Percentiles rank a stretch among this genome's conserved stretches.
These are phyloP conservation scores for Diachasma alloeum DNA, from an alignment of 1,140 invertebrate genomes.

Conservation along the genomic window DNA sequence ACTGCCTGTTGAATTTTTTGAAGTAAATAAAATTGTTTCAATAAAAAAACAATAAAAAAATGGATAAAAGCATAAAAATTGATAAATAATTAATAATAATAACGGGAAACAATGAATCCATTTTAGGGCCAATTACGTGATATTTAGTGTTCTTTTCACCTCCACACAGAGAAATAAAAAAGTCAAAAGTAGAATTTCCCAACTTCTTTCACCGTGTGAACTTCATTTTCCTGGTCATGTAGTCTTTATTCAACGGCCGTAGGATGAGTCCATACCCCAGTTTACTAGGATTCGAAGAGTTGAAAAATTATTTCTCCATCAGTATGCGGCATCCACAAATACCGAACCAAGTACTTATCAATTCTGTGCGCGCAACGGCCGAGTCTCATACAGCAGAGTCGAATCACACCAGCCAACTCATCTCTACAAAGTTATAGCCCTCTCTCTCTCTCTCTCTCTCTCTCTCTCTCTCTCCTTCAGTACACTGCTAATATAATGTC, in stretches of 20 bases:
- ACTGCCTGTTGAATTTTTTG: no score
- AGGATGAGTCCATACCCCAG: slow-evolving; percentile 4
- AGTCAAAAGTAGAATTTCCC: no score
- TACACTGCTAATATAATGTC: slow-evolving; percentile 24
- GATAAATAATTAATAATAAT: no score
- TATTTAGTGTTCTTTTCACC: no score
- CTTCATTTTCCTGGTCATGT: neutral
- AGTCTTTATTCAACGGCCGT: neutral
- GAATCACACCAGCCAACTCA: neutral
- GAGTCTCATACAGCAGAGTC: slow-evolving; percentile 16
- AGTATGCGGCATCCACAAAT: slow-evolving; percentile 28
- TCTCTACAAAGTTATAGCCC: slow-evolving; percentile 33
- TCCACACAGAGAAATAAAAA: no score
- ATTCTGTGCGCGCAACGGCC: slow-evolving; percentile 28
- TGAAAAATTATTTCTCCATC: slow-evolving; percentile 37
- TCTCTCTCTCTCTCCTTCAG: neutral
- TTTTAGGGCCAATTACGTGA: no score
- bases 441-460: neutral
- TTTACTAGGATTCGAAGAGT: slow-evolving; percentile 13
- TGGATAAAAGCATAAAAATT: no score
- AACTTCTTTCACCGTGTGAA: neutral
- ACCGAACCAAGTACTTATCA: slow-evolving; percentile 18
- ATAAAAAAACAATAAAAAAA: no score
- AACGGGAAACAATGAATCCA: no score
- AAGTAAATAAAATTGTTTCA: no score